phyloP scores from a whole-genome alignment of 1,140 invertebrate species.

The Calephelis nemesis region DNA sequence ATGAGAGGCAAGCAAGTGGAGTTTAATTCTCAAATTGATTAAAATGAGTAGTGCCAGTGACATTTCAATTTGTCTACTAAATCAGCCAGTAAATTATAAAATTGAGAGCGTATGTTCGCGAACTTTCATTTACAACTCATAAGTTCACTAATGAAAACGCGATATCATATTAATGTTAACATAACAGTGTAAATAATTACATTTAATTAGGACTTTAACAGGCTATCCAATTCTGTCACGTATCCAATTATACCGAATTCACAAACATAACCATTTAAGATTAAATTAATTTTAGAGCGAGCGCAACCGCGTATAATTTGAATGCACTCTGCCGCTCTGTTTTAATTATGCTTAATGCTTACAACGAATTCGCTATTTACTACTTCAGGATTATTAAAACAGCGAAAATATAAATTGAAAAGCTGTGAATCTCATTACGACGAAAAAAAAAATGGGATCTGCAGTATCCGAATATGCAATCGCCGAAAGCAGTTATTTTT shows the following conservation, averaged over 20 bases:
- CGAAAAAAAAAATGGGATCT: no score
- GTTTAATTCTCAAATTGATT: no score
- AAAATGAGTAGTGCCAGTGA: no score
- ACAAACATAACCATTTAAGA: constrained; percentile 18
- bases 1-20: no score
- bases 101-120: no score
- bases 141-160: neutral
- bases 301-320: constrained; percentile 15
- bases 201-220: constrained; percentile 10
- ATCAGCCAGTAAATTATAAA: no score
- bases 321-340: constrained; percentile 12
- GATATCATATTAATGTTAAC: neutral
- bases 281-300: constrained; percentile 14
- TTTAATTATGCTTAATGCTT: constrained; percentile 15
- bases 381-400: constrained; percentile 2
- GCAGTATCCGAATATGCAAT: no score
- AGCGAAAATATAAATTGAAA: neutral
- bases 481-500: no score
- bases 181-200: constrained; percentile 3
- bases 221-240: constrained; percentile 11
- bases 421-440: neutral
- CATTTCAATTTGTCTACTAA: no score
- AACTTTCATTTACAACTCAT: no score
- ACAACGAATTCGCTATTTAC: constrained; percentile 12
- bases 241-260: constrained; percentile 15